Conservation (phyloP, 2,888 invertebrate species). For the Leptopilina myrica region DNA sequence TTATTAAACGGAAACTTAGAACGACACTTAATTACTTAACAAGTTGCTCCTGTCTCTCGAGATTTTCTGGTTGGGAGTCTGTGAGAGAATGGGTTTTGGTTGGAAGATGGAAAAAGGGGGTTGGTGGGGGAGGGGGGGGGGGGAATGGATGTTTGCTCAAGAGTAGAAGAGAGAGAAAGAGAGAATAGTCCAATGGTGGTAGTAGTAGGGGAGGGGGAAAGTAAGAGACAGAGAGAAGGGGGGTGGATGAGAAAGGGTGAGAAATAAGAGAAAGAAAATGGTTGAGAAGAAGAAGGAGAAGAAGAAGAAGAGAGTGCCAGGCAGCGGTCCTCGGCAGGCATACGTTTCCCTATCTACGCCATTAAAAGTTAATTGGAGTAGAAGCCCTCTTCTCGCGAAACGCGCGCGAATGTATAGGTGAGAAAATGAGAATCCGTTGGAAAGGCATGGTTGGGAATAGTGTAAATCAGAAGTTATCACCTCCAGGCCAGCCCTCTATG, state of each 20-base stretch:
- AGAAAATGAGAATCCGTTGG: constrained; percentile 58
- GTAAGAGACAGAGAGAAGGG: constrained; percentile 42
- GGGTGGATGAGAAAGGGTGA: constrained; percentile 44
- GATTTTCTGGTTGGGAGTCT: constrained; percentile 53
- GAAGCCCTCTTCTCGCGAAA: constrained; percentile 63
- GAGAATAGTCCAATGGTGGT: background rate
- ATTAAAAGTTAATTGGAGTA: constrained; percentile 73
- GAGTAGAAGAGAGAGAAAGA: constrained; percentile 44
- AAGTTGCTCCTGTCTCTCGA: constrained; percentile 67
- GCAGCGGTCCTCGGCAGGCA: constrained; percentile 61
- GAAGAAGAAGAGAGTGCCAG: constrained; percentile 44
- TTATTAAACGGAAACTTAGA: constrained; percentile 70
- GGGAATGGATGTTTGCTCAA: constrained; percentile 42
- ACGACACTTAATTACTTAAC: constrained; percentile 72
- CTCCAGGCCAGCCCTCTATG: constrained; percentile 65
- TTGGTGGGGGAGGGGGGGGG: constrained; percentile 42
- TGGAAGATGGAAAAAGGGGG: constrained; percentile 51
- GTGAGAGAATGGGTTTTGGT: constrained; percentile 20
- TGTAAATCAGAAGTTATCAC: constrained; percentile 72
- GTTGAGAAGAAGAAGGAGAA: constrained; percentile 48
- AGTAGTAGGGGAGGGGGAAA: too few relatives aligned
- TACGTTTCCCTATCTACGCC: constrained; percentile 71
- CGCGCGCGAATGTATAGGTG: constrained; percentile 57
- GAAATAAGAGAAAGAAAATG: constrained; percentile 47
- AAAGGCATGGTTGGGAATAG: constrained; percentile 59